Evolutionary conservation across 2,113 vertebrate species (phyloP), one percentile per base, ranked within the genome.

Genomic region (Coreoperca whiteheadi): DNA sequence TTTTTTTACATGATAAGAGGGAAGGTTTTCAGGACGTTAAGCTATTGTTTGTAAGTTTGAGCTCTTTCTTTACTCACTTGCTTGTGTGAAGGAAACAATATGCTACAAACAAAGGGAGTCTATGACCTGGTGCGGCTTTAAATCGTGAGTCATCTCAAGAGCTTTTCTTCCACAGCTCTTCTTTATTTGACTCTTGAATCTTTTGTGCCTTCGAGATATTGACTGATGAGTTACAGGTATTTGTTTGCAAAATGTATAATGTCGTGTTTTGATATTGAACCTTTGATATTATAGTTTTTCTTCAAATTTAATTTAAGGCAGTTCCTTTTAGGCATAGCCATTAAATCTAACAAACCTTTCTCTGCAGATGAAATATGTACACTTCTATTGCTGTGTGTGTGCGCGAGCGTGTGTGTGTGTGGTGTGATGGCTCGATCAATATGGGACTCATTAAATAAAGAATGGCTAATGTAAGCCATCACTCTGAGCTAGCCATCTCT

Each of bases 391-490:
- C 3, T 11, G 8, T 11, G 41, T 51, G 48, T 63, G 41, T 61
- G 56, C 32, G 41, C 32, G 25, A 23, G 67, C 34, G 67, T n/a
- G 21, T 34, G 43, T 54, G 46, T 56, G 37, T 37, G 37, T 56
- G 30, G 37, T 61, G 59, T 59, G 46, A 72, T 18, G 79, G 48
- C 73, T 86, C 4, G 39, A 86, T 90, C 82, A 11, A 89, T 91
- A 32, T 10, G 18, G 72, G 69, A 46, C 83, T 91, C 83, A 77
- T 91, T 77, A 89, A 88, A 77, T 77, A 84, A 87, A 87, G 82
- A 88, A 84, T 80, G 73, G 78, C 81, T 83, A 80, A 87, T 80
- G 77, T 80, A 73, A 72, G 74, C 77, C 84, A 88, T 88, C 84
- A 39, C 77, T 87, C 84, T 71, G 51, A 57, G 60, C 73, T 20